Conservation (phyloP, 53 echinoderm and acorn worm genomes). For the Luidia sarsii region DNA sequence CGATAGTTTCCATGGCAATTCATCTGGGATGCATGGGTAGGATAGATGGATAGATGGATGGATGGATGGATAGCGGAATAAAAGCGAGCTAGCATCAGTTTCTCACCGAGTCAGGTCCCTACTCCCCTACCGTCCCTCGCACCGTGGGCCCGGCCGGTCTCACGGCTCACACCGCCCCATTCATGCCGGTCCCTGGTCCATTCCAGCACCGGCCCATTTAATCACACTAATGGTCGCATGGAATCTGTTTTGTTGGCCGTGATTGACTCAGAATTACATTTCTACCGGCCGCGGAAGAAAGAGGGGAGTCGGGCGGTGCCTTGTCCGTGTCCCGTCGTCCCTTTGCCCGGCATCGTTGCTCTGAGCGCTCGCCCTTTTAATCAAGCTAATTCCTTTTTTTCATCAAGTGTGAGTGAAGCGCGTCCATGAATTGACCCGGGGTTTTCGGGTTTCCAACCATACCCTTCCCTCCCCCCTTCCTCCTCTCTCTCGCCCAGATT, state of each 20-base stretch:
- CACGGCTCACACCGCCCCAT: too few relatives aligned
- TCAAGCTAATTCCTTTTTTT: constrained; percentile 56
- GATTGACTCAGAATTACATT: constrained; percentile 60
- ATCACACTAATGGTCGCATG: constrained; percentile 53
- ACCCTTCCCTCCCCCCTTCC: not conserved
- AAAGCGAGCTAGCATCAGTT: constrained; percentile 17
- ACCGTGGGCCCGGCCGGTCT: too few relatives aligned
- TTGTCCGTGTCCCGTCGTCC: not conserved
- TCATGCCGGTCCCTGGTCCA: constrained; percentile 23
- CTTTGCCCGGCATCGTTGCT: not conserved
- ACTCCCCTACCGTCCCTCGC: too few relatives aligned
- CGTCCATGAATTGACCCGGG: constrained; percentile 39
- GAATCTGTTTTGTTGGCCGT: constrained; percentile 54
- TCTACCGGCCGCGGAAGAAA: constrained; percentile 25
- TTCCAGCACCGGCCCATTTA: constrained; percentile 55
- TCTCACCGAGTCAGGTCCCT: too few relatives aligned
- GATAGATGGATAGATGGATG: constrained; percentile 9
- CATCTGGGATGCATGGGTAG: constrained; percentile 18
- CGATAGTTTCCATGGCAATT: constrained; percentile 39
- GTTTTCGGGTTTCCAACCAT: constrained; percentile 2
- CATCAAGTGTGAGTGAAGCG: constrained; percentile 26
- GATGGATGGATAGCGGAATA: constrained; percentile 13
- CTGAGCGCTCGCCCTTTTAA: constrained; percentile 31
- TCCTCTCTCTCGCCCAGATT: constrained; percentile 10
- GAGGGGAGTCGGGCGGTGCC: not conserved